Conservation (phyloP, 2,888 invertebrate genomes). For the Amitus sp. region DNA sequence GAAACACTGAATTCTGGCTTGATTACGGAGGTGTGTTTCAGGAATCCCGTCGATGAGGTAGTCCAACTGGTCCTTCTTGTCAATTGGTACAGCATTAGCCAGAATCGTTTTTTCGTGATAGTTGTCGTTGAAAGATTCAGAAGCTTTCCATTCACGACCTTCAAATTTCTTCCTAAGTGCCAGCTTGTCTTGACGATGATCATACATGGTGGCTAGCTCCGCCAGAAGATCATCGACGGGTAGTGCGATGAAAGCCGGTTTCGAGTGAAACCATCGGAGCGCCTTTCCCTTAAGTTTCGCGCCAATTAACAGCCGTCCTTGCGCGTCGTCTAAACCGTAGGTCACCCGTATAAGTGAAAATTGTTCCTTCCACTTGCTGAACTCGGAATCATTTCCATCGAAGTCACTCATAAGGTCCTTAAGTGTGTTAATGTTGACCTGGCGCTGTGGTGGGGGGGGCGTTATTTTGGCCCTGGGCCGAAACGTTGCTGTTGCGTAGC, state of each 20-base stretch:
- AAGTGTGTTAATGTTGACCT: no score
- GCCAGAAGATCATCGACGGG: conserved; percentile 15
- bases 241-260: conserved; percentile 30
- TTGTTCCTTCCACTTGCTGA: no score
- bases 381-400: no score
- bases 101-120: conserved; percentile 33
- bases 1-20: conserved; percentile 27
- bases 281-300: no score
- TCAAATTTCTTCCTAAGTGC: conserved; percentile 32
- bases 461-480: no score
- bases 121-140: conserved; percentile 33
- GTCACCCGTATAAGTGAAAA: no score
- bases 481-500: no score
- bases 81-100: conserved; percentile 23
- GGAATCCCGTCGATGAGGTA: conserved; percentile 34
- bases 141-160: conserved; percentile 24
- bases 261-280: conserved; percentile 37
- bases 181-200: conserved; percentile 27
- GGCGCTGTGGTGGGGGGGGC: no score
- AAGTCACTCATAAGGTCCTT: no score
- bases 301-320: no score
- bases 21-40: conserved; percentile 16
- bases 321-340: no score
- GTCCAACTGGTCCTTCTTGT: conserved; percentile 30
- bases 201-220: conserved; percentile 33